Conservation (phyloP, 2,797 vertebrate species). For the Sebastes umbrosus region DNA sequence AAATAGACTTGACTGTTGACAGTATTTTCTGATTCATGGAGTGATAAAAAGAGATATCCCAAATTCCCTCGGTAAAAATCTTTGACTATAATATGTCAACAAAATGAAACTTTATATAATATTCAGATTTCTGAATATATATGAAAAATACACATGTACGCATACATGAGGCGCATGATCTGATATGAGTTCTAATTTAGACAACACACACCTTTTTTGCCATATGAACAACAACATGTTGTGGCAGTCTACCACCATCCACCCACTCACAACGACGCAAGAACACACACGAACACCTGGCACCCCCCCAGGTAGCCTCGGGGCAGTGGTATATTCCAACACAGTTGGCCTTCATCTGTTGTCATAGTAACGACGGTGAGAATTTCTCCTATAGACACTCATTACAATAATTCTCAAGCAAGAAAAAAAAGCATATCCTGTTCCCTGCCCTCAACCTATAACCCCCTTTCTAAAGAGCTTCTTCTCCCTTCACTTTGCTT, state of each 20-base stretch:
- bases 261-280: slow-evolving; percentile 29
- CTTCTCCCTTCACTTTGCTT: neutral
- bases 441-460: slow-evolving; percentile 27
- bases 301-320: slow-evolving; percentile 63
- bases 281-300: slow-evolving; percentile 52
- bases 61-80: too few relatives aligned
- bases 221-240: neutral
- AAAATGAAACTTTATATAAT: too few relatives aligned
- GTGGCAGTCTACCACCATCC: slow-evolving; percentile 24
- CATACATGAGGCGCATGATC: neutral
- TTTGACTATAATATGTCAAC: too few relatives aligned
- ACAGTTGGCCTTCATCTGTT: slow-evolving; percentile 78
- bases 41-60: too few relatives aligned
- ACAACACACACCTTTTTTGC: neutral
- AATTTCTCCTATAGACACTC: slow-evolving; percentile 78
- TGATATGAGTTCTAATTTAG: neutral
- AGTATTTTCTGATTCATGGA: too few relatives aligned
- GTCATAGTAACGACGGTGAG: slow-evolving; percentile 86
- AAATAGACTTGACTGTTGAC: too few relatives aligned
- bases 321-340: slow-evolving; percentile 78
- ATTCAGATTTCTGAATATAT: neutral
- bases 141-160: neutral
- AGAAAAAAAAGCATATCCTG: slow-evolving; percentile 38
- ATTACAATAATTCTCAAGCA: slow-evolving; percentile 72
- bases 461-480: neutral